Percentiles rank a stretch among this genome's conserved stretches.
phyloP scores from a whole-genome alignment of 2,888 invertebrate species.

The Drosophila atroscutellata region DNA sequence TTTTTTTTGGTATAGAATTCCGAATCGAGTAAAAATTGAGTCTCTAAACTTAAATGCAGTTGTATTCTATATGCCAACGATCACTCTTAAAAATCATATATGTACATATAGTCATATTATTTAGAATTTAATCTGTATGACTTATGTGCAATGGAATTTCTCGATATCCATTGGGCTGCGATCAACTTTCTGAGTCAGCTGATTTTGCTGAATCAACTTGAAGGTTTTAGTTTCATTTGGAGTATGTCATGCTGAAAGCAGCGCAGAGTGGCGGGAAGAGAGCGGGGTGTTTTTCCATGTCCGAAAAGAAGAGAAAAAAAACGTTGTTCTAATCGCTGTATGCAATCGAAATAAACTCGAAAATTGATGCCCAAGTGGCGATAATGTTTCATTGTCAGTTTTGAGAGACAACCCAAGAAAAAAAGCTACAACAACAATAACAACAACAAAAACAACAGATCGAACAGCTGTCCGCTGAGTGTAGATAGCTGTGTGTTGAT shows the following conservation, averaged over 20 bases:
- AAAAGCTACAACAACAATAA: conserved; percentile 38
- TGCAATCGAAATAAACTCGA: conserved; percentile 67
- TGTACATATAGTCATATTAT: neutral
- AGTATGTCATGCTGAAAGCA: neutral
- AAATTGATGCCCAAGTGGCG: conserved; percentile 67
- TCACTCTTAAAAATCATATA: neutral
- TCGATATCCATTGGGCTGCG: conserved; percentile 10
- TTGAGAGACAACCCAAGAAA: conserved; percentile 51
- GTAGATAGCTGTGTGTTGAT: conserved; percentile 33
- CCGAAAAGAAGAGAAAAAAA: conserved; percentile 4
- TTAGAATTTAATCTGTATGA: neutral
- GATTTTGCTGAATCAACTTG: conserved; percentile 40
- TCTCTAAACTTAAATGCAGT: neutral
- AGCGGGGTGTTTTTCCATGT: neutral
- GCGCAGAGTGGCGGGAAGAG: neutral
- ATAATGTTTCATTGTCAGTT: conserved; percentile 75
- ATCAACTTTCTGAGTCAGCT: conserved; percentile 26
- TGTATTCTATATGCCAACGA: neutral
- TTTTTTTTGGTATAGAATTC: neutral
- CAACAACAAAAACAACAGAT: conserved; percentile 36
- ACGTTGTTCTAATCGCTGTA: conserved; percentile 45
- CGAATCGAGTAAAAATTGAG: neutral
- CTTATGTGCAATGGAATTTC: conserved; percentile 39
- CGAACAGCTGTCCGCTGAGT: conserved; percentile 68
- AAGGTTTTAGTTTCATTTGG: conserved; percentile 23